A percentile compares a stretch with the other conserved stretches of the same genome.
phyloP scores from a whole-genome alignment of 1,140 invertebrate genomes.

The Temnothorax nylanderi region DNA sequence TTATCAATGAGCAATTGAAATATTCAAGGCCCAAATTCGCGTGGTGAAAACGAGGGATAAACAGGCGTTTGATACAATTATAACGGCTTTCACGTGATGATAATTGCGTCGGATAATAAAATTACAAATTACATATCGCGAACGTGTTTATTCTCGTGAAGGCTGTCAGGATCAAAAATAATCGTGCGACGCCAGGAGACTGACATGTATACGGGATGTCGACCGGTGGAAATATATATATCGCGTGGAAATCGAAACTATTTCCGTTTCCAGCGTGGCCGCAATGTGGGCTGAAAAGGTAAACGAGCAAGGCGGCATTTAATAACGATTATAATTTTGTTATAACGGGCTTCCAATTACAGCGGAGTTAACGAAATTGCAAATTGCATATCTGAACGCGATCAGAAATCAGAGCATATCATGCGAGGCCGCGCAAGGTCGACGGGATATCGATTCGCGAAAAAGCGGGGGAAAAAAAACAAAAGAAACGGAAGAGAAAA shows the following conservation, averaged over 20 bases:
- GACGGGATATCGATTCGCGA: background rate
- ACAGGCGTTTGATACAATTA: conserved; percentile 22
- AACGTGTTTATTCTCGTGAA: background rate
- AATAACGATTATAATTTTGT: conserved; percentile 1
- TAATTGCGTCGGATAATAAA: conserved; percentile 34
- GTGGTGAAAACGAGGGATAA: background rate
- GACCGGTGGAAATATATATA: background rate
- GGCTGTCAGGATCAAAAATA: conserved; percentile 24
- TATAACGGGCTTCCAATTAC: background rate
- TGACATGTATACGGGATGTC: conserved; percentile 36
- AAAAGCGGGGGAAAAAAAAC: background rate
- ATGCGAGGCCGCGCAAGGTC: background rate
- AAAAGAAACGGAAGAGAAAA: background rate
- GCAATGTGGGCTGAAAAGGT: background rate
- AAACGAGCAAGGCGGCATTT: background rate
- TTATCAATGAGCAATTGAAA: conserved; percentile 25
- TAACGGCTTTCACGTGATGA: background rate
- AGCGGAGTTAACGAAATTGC: background rate
- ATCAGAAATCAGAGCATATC: background rate
- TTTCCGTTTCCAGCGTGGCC: background rate
- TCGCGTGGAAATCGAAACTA: conserved; percentile 53
- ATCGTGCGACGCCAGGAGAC: background rate
- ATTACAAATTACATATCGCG: conserved; percentile 10
- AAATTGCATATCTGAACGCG: conserved; percentile 1
- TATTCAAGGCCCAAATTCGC: background rate